phyloP scores from a whole-genome alignment of 2,113 vertebrate genomes.

The Protomyctophum bolini region DNA sequence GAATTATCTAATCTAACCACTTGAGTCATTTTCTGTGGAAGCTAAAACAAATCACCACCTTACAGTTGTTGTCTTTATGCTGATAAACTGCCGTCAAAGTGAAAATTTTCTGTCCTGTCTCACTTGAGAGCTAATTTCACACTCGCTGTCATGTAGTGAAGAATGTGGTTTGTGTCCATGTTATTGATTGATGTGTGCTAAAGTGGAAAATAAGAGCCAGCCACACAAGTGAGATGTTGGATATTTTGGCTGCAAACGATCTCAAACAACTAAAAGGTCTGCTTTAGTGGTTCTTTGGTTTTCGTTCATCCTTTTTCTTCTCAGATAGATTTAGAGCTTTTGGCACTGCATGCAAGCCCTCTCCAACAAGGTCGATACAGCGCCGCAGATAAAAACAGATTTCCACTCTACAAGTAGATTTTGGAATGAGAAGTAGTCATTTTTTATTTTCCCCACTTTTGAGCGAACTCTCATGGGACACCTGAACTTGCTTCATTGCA shows the following conservation, averaged over 20 bases:
- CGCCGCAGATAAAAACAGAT: too few species aligned
- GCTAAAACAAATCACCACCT: not conserved
- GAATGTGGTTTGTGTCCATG: conserved; percentile 10
- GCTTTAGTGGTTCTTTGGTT: too few species aligned
- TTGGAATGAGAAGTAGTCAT: too few species aligned
- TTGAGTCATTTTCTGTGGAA: not conserved
- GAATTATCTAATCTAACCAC: not conserved
- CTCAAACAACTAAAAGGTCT: too few species aligned
- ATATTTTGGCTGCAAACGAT: not conserved
- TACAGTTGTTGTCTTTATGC: not conserved
- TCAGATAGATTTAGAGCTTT: too few species aligned
- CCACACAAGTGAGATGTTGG: not conserved
- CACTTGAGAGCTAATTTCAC: conserved; percentile 20
- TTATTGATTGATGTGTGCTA: conserved; percentile 15
- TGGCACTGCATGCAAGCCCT: too few species aligned
- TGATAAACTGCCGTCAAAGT: not conserved
- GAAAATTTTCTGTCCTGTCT: not conserved
- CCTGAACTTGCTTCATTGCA: too few species aligned
- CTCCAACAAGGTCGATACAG: too few species aligned
- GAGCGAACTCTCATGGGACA: too few species aligned
- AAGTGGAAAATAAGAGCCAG: not conserved
- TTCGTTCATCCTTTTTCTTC: too few species aligned
- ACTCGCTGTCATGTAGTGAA: conserved; percentile 11
- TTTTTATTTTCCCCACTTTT: too few species aligned
- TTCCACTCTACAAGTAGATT: too few species aligned